These are phyloP conservation scores for Setophaga kirtlandii DNA, from an alignment of 2,113 vertebrate species.

Conservation along the genomic window DNA sequence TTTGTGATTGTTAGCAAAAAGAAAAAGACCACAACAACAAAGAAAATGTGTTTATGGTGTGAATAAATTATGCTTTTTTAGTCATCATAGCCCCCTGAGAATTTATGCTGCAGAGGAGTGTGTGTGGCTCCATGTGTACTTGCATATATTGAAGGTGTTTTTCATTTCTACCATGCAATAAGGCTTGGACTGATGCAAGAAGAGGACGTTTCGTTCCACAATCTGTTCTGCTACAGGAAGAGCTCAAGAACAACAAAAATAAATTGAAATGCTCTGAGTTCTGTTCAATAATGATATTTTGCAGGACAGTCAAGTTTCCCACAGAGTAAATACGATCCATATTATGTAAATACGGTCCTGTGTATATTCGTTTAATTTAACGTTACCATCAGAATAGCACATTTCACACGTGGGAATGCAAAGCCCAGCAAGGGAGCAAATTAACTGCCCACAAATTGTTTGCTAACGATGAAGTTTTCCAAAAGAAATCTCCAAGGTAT, in stretches of 20 bases:
- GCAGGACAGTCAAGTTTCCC: constrained; percentile 62
- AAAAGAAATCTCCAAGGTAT: constrained; percentile 77
- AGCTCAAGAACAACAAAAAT: constrained; percentile 58
- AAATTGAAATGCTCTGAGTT: constrained; percentile 54
- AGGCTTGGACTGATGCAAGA: background rate
- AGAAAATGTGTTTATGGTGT: constrained; percentile 8
- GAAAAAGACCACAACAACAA: background rate
- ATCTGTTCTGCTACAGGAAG: constrained; percentile 26
- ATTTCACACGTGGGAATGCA: constrained; percentile 80
- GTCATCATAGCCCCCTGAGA: background rate
- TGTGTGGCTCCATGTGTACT: constrained; percentile 18
- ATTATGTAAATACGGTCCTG: constrained; percentile 71
- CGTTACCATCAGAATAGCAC: constrained; percentile 75
- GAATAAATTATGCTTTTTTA: constrained; percentile 20
- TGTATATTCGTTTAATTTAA: constrained; percentile 74
- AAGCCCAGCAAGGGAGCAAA: constrained; percentile 76
- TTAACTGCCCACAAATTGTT: constrained; percentile 80
- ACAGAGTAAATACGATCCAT: constrained; percentile 70
- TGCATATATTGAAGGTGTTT: constrained; percentile 47
- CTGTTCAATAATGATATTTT: constrained; percentile 50
- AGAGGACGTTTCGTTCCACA: constrained; percentile 41
- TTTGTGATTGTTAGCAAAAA: background rate
- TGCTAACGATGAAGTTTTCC: constrained; percentile 80
- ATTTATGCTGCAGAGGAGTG: background rate
- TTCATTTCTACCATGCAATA: background rate